Percentiles rank a stretch among this genome's conserved stretches.
These are phyloP conservation scores for Larimichthys polyactis DNA, from an alignment of 2,113 vertebrate species.

Conservation along the genomic window DNA sequence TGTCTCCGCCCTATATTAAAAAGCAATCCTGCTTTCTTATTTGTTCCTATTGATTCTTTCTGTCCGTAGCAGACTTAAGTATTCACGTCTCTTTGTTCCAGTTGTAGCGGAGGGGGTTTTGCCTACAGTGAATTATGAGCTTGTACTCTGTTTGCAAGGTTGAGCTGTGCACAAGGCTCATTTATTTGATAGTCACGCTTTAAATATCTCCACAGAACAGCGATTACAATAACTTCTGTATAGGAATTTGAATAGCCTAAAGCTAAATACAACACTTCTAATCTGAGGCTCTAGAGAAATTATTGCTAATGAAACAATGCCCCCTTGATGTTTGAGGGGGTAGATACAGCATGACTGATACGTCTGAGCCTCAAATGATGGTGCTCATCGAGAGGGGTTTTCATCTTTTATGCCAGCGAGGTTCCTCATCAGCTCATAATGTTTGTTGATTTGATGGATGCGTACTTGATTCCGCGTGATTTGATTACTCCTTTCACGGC, in stretches of 20 bases:
- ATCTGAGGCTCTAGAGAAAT: conserved; percentile 64
- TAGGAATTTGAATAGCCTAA: conserved; percentile 52
- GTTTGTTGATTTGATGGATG: conserved; percentile 63
- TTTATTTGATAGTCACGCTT: conserved; percentile 69
- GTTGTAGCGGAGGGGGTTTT: background rate
- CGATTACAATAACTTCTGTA: conserved; percentile 48
- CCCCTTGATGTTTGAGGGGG: conserved; percentile 65
- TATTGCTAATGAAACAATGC: conserved; percentile 68
- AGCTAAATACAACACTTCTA: conserved; percentile 65
- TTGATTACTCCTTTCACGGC: conserved; percentile 44
- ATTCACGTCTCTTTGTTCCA: conserved; percentile 43
- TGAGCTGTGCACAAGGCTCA: conserved; percentile 39
- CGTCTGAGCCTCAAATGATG: conserved; percentile 26
- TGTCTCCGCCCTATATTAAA: conserved; percentile 41
- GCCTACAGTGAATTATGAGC: conserved; percentile 53
- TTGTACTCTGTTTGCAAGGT: conserved; percentile 51
- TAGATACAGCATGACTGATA: conserved; percentile 36
- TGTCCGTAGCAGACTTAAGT: conserved; percentile 24
- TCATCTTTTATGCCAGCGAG: conserved; percentile 20
- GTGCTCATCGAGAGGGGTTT: conserved; percentile 42
- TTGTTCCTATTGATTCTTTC: conserved; percentile 51
- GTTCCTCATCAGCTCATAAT: conserved; percentile 46
- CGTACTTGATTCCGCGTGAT: conserved; percentile 43
- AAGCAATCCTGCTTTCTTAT: conserved; percentile 40
- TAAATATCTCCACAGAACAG: conserved; percentile 56